These are phyloP conservation scores for Drosophila aff. DNA, from an alignment of 1,140 invertebrate genomes.

Conservation along the genomic window DNA sequence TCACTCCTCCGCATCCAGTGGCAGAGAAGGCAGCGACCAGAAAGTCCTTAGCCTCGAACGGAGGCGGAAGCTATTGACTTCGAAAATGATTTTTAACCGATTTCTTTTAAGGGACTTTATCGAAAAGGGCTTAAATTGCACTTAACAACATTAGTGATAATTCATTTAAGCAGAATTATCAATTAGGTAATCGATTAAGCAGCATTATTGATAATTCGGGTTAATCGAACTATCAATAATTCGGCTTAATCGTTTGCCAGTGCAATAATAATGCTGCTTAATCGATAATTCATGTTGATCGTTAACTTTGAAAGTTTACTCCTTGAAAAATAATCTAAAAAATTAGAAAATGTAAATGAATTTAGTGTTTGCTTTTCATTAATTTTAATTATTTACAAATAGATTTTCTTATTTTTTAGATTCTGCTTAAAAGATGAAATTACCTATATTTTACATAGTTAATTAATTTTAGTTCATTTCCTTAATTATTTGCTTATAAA, in stretches of 20 bases:
- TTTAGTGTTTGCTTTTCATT: no score
- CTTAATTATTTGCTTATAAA: no score
- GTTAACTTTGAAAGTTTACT: background rate
- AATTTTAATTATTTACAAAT: no score
- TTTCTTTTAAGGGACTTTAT: background rate
- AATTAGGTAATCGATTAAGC: no score
- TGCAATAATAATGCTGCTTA: background rate
- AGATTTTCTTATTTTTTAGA: no score
- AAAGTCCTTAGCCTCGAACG: background rate
- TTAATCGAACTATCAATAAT: background rate
- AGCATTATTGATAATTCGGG: background rate
- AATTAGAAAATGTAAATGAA: background rate
- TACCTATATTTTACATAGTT: no score
- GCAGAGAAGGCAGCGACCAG: background rate
- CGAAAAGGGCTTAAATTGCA: background rate
- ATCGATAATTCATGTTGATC: background rate
- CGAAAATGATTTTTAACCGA: background rate
- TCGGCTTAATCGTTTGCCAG: background rate
- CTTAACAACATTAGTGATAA: background rate
- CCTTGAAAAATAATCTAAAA: background rate
- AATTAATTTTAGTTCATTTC: no score
- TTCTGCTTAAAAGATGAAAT: no score
- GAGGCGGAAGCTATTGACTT: background rate
- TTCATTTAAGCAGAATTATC: background rate
- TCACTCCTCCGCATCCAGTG: constrained; percentile 16